Conservation (phyloP, 2,888 invertebrate species). For the Megastigmus dorsalis region DNA sequence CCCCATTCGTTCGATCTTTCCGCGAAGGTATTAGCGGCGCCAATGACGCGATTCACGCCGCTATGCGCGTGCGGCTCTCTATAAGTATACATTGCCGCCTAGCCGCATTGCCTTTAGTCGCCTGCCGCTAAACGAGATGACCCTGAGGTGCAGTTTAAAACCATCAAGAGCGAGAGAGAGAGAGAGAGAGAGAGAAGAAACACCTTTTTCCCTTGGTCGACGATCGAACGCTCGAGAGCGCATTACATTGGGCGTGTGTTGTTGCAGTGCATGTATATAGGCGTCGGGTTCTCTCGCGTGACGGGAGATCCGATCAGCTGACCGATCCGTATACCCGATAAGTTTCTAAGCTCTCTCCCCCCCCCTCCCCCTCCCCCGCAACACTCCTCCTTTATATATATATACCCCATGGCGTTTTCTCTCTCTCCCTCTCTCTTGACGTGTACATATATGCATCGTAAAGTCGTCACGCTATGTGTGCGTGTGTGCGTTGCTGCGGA, state of each 20-base stretch:
- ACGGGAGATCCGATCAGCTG: slow-evolving; percentile 32
- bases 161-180: not conserved
- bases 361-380: not conserved
- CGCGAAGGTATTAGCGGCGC: slow-evolving; percentile 27
- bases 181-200: not conserved
- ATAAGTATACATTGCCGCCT: too few species aligned
- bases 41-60: slow-evolving; percentile 33
- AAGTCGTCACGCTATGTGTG: slow-evolving; percentile 25
- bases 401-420: not conserved
- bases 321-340: too few species aligned
- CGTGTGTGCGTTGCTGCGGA: not conserved
- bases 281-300: slow-evolving; percentile 26
- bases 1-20: slow-evolving; percentile 43
- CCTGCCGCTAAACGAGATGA: slow-evolving; percentile 23
- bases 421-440: too few species aligned
- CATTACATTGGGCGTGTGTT: not conserved
- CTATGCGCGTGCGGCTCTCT: too few species aligned
- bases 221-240: not conserved
- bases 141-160: slow-evolving; percentile 33
- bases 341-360: too few species aligned
- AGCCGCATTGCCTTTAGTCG: not conserved
- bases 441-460: not conserved
- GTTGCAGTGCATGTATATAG: not conserved
- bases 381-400: not conserved
- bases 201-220: too few species aligned